Conservation (phyloP, 2,888 invertebrate species). For the Orthosia cruda region DNA sequence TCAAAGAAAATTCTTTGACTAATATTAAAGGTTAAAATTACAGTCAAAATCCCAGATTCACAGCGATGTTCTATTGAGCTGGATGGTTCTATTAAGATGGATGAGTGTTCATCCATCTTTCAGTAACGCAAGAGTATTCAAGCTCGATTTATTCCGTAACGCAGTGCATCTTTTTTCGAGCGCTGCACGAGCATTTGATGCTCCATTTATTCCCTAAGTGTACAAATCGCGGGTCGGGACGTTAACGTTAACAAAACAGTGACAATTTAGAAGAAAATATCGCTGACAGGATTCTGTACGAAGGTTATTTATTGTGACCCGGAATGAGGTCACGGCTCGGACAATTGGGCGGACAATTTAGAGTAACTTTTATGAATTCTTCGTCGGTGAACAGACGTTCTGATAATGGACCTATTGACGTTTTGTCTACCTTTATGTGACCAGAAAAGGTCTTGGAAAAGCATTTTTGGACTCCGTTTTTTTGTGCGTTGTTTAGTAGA, state of each 20-base stretch:
- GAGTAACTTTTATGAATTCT: conserved; percentile 57
- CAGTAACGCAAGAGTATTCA: conserved; percentile 32
- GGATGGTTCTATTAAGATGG: no score
- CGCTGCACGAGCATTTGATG: conserved; percentile 49
- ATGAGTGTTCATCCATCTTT: conserved; percentile 28
- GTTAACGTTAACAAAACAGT: conserved; percentile 63
- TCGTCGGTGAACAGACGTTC: conserved; percentile 39
- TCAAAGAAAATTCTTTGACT: no score
- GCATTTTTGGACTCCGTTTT: conserved; percentile 25
- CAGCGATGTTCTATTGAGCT: neutral
- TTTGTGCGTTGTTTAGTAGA: conserved; percentile 4
- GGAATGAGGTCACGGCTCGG: conserved; percentile 55
- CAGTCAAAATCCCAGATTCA: no score
- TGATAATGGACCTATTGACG: conserved; percentile 62
- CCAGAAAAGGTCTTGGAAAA: conserved; percentile 35
- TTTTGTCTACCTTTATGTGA: conserved; percentile 59
- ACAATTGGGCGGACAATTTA: conserved; percentile 59
- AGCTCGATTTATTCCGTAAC: conserved; percentile 46
- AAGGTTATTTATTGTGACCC: conserved; percentile 55
- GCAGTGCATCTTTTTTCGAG: conserved; percentile 51
- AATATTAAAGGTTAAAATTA: neutral
- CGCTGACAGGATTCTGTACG: conserved; percentile 44
- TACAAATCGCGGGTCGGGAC: conserved; percentile 51
- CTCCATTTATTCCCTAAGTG: conserved; percentile 57
- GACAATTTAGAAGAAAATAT: conserved; percentile 65